These are phyloP conservation scores for Pseudomyrmex pallidus DNA, from an alignment of 1,140 invertebrate genomes.

Conservation along the genomic window DNA sequence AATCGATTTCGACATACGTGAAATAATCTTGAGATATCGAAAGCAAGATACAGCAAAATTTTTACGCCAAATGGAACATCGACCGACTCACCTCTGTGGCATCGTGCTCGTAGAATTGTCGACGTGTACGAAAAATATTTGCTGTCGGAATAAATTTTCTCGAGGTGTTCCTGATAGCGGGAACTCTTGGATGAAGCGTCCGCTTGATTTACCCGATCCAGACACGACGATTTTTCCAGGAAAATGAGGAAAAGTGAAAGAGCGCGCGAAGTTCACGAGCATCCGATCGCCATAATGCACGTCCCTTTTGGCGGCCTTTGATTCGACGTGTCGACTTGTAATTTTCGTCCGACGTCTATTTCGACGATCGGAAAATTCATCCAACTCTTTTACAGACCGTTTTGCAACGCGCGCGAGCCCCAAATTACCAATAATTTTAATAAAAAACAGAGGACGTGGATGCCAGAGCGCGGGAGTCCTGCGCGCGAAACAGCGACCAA, in stretches of 20 bases:
- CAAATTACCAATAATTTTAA: conserved; percentile 54
- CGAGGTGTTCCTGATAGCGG: background rate
- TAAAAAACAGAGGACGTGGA: conserved; percentile 73
- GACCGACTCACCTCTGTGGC: conserved; percentile 81
- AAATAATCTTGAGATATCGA: background rate
- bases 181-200: background rate
- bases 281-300: conserved; percentile 80
- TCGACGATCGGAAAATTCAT: conserved; percentile 45
- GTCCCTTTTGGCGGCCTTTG: conserved; percentile 62
- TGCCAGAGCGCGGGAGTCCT: conserved; percentile 81
- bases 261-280: conserved; percentile 72
- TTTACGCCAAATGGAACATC: conserved; percentile 61
- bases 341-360: conserved; percentile 17
- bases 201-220: conserved; percentile 23
- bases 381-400: conserved; percentile 9
- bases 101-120: conserved; percentile 78
- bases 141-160: conserved; percentile 37
- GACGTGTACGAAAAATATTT: conserved; percentile 76
- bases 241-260: conserved; percentile 68
- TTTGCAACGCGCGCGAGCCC: conserved; percentile 11
- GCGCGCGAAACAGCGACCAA: conserved; percentile 84
- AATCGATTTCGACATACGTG: conserved; percentile 2
- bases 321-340: conserved; percentile 56
- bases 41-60: conserved; percentile 27
- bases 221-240: conserved; percentile 37